Conservation (phyloP, 2,888 invertebrate species). For the Drosophila picticornis region DNA sequence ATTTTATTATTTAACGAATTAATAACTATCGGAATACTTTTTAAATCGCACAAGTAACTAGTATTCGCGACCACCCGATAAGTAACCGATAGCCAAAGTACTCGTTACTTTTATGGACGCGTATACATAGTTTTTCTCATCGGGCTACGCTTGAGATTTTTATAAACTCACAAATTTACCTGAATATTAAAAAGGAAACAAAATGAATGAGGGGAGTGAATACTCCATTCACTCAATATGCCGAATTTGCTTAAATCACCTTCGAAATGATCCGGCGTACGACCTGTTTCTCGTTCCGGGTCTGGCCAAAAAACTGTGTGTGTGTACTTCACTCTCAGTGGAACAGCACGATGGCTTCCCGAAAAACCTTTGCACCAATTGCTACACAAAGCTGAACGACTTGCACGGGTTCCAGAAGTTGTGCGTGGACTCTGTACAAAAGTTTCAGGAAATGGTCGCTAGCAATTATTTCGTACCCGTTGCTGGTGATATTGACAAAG, state of each 20-base stretch:
- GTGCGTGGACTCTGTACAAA: slow-evolving; percentile 78
- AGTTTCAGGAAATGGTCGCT: slow-evolving; percentile 74
- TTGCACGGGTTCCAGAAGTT: slow-evolving; percentile 79
- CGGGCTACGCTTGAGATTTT: slow-evolving; percentile 24
- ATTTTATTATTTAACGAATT: not conserved
- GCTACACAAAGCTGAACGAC: slow-evolving; percentile 75
- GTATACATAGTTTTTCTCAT: slow-evolving; percentile 60
- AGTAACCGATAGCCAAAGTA: slow-evolving; percentile 44
- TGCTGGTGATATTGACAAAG: slow-evolving; percentile 44
- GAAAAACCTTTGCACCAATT: slow-evolving; percentile 73
- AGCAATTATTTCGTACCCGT: slow-evolving; percentile 51
- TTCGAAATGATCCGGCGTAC: slow-evolving; percentile 64
- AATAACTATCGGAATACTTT: slow-evolving; percentile 7
- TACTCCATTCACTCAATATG: slow-evolving; percentile 77
- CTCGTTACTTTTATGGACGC: slow-evolving; percentile 56
- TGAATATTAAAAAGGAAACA: slow-evolving; percentile 12
- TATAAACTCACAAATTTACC: slow-evolving; percentile 4
- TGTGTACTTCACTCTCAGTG: slow-evolving; percentile 80
- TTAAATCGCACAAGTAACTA: slow-evolving; percentile 25
- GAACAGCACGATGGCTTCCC: slow-evolving; percentile 83
- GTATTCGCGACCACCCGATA: slow-evolving; percentile 12
- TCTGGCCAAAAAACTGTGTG: slow-evolving; percentile 78
- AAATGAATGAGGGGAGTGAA: slow-evolving; percentile 57
- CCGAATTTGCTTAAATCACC: slow-evolving; percentile 79
- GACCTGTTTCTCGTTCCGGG: slow-evolving; percentile 79